Percentiles rank a stretch among this genome's conserved stretches.
Conservation (phyloP, 1,140 invertebrate genomes). For the Cydia amplana region DNA sequence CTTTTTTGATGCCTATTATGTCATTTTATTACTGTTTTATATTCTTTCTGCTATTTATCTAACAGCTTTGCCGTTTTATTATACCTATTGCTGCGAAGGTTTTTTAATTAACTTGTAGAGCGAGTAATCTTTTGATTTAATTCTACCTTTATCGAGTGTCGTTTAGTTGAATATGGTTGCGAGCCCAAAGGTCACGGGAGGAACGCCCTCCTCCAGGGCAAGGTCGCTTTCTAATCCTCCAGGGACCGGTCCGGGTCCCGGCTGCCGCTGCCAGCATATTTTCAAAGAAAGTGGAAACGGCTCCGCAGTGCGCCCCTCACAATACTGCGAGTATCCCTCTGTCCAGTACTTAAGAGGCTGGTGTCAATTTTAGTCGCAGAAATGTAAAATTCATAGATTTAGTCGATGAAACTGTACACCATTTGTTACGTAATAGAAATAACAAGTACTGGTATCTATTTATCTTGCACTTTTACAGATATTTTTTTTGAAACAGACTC, state of each 20-base stretch:
- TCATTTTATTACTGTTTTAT: constrained; percentile 8
- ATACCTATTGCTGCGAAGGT: constrained; percentile 27
- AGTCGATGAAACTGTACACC: too few species aligned
- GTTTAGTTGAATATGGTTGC: constrained; percentile 32
- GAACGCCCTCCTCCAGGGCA: constrained; percentile 56
- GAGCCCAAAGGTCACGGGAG: constrained; percentile 41
- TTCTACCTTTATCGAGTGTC: constrained; percentile 27
- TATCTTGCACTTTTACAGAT: too few species aligned
- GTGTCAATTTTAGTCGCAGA: too few species aligned
- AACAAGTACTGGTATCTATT: too few species aligned
- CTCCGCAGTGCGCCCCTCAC: not conserved
- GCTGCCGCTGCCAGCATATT: constrained; percentile 27
- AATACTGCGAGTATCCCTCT: not conserved
- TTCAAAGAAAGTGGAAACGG: constrained; percentile 28
- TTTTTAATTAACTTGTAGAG: constrained; percentile 26
- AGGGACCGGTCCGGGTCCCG: constrained; percentile 55
- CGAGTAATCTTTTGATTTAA: constrained; percentile 29
- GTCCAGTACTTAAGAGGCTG: not conserved
- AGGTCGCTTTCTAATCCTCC: constrained; percentile 63
- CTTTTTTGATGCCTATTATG: not conserved
- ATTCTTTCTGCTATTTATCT: constrained; percentile 19
- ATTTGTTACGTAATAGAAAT: too few species aligned
- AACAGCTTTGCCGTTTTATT: constrained; percentile 16
- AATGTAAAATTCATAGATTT: too few species aligned
- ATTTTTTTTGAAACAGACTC: too few species aligned